These are phyloP conservation scores for Miichthys miiuy DNA, from an alignment of 2,797 vertebrate genomes.

Conservation along the genomic window DNA sequence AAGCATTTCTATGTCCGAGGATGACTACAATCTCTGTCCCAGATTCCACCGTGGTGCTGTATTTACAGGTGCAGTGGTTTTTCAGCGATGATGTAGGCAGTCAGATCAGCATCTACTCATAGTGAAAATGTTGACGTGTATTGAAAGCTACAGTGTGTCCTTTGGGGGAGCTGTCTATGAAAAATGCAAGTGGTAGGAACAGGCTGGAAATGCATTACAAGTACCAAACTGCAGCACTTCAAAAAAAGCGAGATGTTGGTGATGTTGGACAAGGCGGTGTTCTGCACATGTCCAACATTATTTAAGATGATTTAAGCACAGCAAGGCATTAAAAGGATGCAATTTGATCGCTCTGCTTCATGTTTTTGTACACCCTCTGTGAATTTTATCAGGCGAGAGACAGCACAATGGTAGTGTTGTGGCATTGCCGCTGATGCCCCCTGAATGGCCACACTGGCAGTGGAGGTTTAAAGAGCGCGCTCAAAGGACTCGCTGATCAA, in stretches of 20 bases:
- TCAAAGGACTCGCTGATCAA: slow-evolving; percentile 82
- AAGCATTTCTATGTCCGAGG: not conserved
- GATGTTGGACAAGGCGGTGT: slow-evolving; percentile 28
- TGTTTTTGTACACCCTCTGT: slow-evolving; percentile 28
- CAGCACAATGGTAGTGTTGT: slow-evolving; percentile 71
- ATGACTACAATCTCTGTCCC: not conserved
- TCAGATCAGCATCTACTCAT: slow-evolving; percentile 38
- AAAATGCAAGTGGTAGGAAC: slow-evolving; percentile 53
- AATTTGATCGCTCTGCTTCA: slow-evolving; percentile 48
- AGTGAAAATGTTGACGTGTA: slow-evolving; percentile 45
- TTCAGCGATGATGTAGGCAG: slow-evolving; percentile 13
- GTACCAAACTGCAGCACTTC: slow-evolving; percentile 44
- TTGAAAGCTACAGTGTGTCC: slow-evolving; percentile 56
- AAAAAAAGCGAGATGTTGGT: slow-evolving; percentile 7
- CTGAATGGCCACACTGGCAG: slow-evolving; percentile 75
- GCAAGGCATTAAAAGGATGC: slow-evolving; percentile 42
- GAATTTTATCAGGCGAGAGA: slow-evolving; percentile 45
- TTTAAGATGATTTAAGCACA: slow-evolving; percentile 62
- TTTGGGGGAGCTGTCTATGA: slow-evolving; percentile 44
- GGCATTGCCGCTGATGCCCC: slow-evolving; percentile 65
- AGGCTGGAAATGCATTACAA: slow-evolving; percentile 46
- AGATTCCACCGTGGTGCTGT: not conserved
- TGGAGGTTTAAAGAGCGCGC: slow-evolving; percentile 71
- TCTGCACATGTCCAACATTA: slow-evolving; percentile 52
- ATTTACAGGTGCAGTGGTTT: slow-evolving; percentile 11